phyloP scores from a whole-genome alignment of 2,888 invertebrate genomes.

The Lymantria monacha region DNA sequence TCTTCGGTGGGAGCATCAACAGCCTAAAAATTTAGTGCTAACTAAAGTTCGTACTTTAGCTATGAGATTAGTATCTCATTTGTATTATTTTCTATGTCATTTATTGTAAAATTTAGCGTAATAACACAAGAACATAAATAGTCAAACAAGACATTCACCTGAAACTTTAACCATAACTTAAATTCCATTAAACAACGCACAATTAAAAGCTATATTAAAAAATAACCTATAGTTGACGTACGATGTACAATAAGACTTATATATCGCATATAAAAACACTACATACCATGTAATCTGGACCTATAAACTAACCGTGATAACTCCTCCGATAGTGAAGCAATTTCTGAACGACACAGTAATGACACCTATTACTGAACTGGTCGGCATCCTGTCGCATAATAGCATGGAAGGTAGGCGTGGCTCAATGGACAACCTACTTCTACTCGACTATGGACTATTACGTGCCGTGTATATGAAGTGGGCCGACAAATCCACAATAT shows the following conservation, averaged over 20 bases:
- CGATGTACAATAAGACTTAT: constrained; percentile 45
- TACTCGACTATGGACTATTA: constrained; percentile 37
- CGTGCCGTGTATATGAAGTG: constrained; percentile 12
- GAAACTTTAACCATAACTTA: constrained; percentile 14
- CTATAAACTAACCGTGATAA: constrained; percentile 75
- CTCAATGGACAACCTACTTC: constrained; percentile 63
- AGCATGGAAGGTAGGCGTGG: constrained; percentile 42
- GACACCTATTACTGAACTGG: constrained; percentile 74
- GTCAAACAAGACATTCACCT: too few relatives aligned
- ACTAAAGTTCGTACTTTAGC: too few relatives aligned
- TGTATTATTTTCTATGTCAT: too few relatives aligned
- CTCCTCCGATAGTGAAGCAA: constrained; percentile 78
- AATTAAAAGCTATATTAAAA: constrained; percentile 50
- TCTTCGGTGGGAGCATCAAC: too few relatives aligned
- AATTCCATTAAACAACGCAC: constrained; percentile 28
- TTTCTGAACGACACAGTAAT: constrained; percentile 79
- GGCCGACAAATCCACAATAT: constrained; percentile 5
- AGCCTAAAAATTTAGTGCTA: too few relatives aligned
- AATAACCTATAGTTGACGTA: constrained; percentile 41
- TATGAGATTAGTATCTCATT: too few relatives aligned
- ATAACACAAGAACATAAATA: too few relatives aligned
- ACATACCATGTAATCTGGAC: constrained; percentile 73
- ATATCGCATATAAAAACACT: constrained; percentile 36
- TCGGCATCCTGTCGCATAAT: constrained; percentile 75
- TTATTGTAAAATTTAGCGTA: too few relatives aligned